These are phyloP conservation scores for Diorhabda sublineata DNA, from an alignment of 1,140 invertebrate genomes.

Conservation along the genomic window DNA sequence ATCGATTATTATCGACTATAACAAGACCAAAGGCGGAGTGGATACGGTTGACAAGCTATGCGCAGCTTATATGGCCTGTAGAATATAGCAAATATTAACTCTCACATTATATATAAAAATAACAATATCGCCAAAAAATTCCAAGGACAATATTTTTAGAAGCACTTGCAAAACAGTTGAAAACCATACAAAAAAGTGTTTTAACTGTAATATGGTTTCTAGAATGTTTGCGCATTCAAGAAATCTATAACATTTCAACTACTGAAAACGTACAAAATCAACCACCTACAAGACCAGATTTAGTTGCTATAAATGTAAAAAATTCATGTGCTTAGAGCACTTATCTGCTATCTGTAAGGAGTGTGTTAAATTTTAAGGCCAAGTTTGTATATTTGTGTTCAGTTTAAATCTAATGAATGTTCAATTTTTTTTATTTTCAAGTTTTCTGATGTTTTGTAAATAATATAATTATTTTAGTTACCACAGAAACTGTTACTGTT, in stretches of 20 bases:
- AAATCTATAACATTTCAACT: conserved; percentile 14
- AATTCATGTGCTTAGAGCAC: background rate
- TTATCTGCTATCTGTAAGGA: conserved; percentile 3
- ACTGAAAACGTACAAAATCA: conserved; percentile 10
- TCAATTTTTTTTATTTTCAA: background rate
- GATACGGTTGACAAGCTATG: conserved; percentile 20
- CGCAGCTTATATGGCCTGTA: conserved; percentile 18
- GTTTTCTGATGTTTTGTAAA: conserved; percentile 8
- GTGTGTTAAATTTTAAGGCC: background rate
- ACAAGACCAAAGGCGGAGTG: conserved; percentile 16
- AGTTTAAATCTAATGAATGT: conserved; percentile 6
- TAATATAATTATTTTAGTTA: background rate
- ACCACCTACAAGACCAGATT: conserved; percentile 3
- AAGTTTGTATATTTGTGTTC: background rate
- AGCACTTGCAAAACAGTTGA: background rate
- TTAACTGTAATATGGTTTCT: no score
- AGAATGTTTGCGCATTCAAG: conserved; percentile 10
- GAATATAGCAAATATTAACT: conserved; percentile 19
- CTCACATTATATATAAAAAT: conserved; percentile 14
- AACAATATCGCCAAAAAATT: background rate
- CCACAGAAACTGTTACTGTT: background rate
- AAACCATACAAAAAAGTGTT: no score
- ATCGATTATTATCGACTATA: conserved; percentile 25
- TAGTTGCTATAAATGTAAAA: background rate
- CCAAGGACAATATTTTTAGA: conserved; percentile 14